A percentile compares a stretch with the other conserved stretches of the same genome.
phyloP scores from a whole-genome alignment of 2,113 vertebrate species.

The Condylura cristata region DNA sequence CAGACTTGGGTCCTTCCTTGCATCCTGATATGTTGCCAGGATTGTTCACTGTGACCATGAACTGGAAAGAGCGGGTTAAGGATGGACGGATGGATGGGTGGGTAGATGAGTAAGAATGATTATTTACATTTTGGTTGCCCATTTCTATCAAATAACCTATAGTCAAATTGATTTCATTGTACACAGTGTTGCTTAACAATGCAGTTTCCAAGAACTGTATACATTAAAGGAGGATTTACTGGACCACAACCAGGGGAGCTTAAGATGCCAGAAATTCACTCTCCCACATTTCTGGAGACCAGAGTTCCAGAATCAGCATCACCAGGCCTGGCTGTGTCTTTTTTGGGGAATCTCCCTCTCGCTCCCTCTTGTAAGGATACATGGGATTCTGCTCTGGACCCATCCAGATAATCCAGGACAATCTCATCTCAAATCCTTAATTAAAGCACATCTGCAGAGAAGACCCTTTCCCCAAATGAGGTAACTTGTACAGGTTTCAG shows the following conservation, averaged over 20 bases:
- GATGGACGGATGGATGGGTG: too few relatives aligned
- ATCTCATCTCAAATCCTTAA: not conserved
- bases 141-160: not conserved
- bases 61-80: too few relatives aligned
- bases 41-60: too few relatives aligned
- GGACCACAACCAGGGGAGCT: not conserved
- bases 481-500: not conserved
- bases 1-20: too few relatives aligned
- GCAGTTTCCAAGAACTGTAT: not conserved
- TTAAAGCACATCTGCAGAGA: not conserved
- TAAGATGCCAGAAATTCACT: not conserved
- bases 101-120: too few relatives aligned
- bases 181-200: not conserved
- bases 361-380: not conserved
- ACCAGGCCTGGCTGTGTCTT: not conserved
- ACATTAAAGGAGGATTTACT: not conserved
- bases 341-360: not conserved
- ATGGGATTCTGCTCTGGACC: too few relatives aligned
- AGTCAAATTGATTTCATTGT: not conserved
- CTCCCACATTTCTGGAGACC: not conserved
- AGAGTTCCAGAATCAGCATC: not conserved
- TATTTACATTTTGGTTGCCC: too few relatives aligned
- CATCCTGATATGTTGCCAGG: too few relatives aligned
- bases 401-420: not conserved
- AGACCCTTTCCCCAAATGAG: not conserved